Conservation (phyloP, 92 coral and sea anemone species). For the Montipora capitata region DNA sequence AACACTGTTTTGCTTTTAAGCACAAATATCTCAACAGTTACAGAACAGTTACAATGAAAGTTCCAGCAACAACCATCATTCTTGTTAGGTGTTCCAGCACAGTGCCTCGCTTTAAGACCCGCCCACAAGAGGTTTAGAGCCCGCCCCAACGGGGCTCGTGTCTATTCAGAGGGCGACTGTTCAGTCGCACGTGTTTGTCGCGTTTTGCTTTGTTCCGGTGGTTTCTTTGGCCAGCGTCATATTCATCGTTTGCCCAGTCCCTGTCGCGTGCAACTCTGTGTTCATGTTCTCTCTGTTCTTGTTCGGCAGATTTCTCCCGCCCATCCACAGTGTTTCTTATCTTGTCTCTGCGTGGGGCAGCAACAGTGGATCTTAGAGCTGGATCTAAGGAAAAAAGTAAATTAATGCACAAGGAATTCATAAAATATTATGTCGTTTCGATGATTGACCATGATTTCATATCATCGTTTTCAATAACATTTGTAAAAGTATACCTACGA, state of each 20-base stretch:
- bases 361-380: neutral
- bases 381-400: neutral
- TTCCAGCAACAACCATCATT: neutral
- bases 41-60: neutral
- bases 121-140: neutral
- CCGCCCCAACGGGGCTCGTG: conserved; percentile 63
- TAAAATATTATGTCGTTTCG: too few species aligned
- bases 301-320: neutral
- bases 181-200: conserved; percentile 80
- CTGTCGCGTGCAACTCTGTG: conserved; percentile 16
- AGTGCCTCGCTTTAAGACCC: too few species aligned
- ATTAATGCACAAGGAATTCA: neutral
- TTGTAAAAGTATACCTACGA: too few species aligned
- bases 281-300: conserved; percentile 7
- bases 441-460: too few species aligned
- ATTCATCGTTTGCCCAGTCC: conserved; percentile 55
- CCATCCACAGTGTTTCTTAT: neutral
- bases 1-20: conserved; percentile 3
- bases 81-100: neutral
- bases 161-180: conserved; percentile 74
- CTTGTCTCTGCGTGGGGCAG: neutral
- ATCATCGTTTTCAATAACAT: too few species aligned
- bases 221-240: conserved; percentile 23
- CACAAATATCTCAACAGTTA: conserved; percentile 4
- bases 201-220: conserved; percentile 54